Conservation (phyloP, 2,113 vertebrate genomes). For the Glaucidium brasilianum region DNA sequence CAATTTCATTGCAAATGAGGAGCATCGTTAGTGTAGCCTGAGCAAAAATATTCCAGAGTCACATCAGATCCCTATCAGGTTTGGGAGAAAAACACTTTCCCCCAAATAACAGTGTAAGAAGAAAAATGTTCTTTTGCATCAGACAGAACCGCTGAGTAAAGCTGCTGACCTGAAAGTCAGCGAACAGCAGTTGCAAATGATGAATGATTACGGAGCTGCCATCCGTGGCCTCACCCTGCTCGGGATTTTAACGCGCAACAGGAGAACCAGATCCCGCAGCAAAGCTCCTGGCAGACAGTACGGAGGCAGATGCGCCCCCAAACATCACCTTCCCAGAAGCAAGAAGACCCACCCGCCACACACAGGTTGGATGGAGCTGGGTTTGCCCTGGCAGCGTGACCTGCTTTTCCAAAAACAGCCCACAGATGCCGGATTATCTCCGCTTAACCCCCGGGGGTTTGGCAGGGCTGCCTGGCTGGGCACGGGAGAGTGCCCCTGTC, state of each 20-base stretch:
- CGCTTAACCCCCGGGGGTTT: accelerated
- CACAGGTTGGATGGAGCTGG: neutral
- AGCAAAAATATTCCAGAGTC: neutral
- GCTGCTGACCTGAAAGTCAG: neutral
- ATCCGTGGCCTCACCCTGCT: neutral
- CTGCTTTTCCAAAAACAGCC: neutral
- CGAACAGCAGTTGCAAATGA: neutral
- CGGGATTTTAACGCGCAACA: too few species aligned
- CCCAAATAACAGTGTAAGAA: neutral
- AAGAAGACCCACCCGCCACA: too few species aligned
- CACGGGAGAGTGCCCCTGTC: neutral
- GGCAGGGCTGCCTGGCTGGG: neutral
- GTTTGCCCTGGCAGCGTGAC: neutral
- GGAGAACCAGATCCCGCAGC: neutral
- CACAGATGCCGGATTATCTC: neutral
- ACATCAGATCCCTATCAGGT: neutral
- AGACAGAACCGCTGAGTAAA: neutral
- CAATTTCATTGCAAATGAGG: accelerated
- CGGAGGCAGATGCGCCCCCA: too few species aligned
- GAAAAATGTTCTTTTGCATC: neutral
- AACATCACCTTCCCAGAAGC: neutral
- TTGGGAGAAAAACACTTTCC: neutral
- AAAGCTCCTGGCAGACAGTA: neutral
- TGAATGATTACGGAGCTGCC: neutral
- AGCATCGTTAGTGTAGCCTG: accelerated